Evolutionary conservation across 2,113 vertebrate genomes (phyloP), one percentile per base, ranked within the genome.

Genomic region (Varanus salvator): DNA sequence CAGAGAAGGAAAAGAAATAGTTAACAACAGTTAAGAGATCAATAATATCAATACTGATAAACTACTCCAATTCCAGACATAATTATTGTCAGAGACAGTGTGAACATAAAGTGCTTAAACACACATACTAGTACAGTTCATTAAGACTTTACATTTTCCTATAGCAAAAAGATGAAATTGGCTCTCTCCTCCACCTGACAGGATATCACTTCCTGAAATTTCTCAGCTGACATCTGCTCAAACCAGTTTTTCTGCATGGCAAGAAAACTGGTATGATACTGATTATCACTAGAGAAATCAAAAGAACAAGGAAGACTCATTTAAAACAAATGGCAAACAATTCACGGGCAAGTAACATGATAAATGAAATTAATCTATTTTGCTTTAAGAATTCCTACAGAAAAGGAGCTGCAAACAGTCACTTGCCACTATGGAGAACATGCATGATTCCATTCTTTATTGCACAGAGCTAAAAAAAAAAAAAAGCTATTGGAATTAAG

Each of bases 301-400:
- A 29, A 23, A 27, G 0, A 8, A 1, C 1, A 17, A 38, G 4
- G 0, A 34, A 8, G 7, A 50, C 82, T 3, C 54, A 66, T 11
- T 29, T 87, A 48, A 87, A 87, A 78, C 15, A 44, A 38, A 57
- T 50, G 57, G 34, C 50, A 77, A 17, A 31, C 57, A n/a, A 21
- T 77, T 75, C 29, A 68, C n/a, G 85, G 15, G 23, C 52, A 57
- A 76, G 15, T 80, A 50, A 50, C 31, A 52, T 52, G 69, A 69
- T 69, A 50, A 85, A 1, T 72, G 31, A 25, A 48, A 86, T 7
- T 38, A 25, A 23, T 8, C 19, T 23, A 21, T 34, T 74, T 57
- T 74, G 52, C 74, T 82, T 34, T 31, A 31, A 38, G 44, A 82
- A 54, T 34, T 29, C 38, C 11, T 74, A 38, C n/a, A 15, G 2